Base-by-base conservation (phyloP, 2,113 vertebrate genomes). In the Sitta europaea region DNA sequence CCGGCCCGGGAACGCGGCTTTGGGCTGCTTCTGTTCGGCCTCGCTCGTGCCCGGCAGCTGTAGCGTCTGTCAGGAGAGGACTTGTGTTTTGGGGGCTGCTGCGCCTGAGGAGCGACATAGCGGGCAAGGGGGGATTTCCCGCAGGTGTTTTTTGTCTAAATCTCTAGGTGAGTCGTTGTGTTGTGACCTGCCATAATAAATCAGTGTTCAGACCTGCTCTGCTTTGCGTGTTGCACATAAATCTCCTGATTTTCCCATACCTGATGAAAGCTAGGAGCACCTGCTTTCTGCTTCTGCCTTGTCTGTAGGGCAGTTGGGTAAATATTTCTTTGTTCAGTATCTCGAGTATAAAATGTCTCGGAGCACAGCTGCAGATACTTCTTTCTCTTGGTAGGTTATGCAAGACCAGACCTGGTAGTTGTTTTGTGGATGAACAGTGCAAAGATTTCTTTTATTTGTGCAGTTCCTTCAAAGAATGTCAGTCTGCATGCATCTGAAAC, bases 401-500 rank as follows among this genome's bases (percentile, higher is more conserved):
- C 86, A 92, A 86, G 68, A 67, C 73, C 53, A 45, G 61, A 48
- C 15, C 43, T 38, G 47, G 58, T 42, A 74, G 70, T 45, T 57
- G 81, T 36, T 88, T 72, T 70, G 65, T 3, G 2, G 33, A 7
- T 23, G 51, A 86, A 9, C 29, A 17, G 35, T 9, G 33, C 38
- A 38, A 29, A 29, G 67, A 70, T 73, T 62, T 90, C 24, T 54
- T 89, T 50, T 38, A 11, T 72, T 72, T 2, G 7, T 54, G 13
- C n/a, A 36, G 50, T 72, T 75, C 29, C 45, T 33, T 42, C 0
- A 0, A 40, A 79, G 42, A 17, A 36, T 0, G 7, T 48, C 31
- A 51, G 25, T 27, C 28, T 88, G 48, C n/a, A 3, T 6, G 16
- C 8, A 14, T 36, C 33, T 25, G 65, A 72, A 54, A 48, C 48